A percentile compares a stretch with the other conserved stretches of the same genome.
Conservation (phyloP, 2,888 invertebrate genomes). For the Cantharis nigra region DNA sequence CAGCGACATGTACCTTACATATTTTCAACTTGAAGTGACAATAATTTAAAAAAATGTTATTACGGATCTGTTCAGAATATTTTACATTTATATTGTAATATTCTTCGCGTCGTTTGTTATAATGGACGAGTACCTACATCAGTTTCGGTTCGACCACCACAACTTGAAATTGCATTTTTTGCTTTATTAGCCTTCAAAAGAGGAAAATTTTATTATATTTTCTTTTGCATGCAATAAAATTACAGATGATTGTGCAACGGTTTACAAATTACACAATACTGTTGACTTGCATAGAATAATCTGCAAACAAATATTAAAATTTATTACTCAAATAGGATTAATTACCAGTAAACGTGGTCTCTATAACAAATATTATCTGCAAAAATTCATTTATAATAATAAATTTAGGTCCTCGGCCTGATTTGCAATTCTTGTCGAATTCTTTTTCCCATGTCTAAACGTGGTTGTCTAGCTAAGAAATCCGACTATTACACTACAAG, state of each 20-base stretch:
- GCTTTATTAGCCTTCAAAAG: not conserved
- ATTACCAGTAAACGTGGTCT: not conserved
- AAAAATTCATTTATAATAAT: no score
- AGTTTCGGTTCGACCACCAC: constrained; percentile 1
- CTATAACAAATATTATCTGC: no score
- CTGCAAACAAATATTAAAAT: not conserved
- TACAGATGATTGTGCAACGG: not conserved
- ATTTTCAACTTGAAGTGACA: not conserved
- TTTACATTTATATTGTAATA: constrained; percentile 2
- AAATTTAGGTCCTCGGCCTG: no score
- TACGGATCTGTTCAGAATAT: not conserved
- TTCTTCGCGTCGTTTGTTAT: constrained; percentile 1
- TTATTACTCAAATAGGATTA: not conserved
- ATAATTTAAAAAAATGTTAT: not conserved
- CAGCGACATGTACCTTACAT: no score
- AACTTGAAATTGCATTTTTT: not conserved
- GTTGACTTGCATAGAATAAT: not conserved
- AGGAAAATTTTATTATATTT: not conserved
- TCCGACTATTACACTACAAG: no score
- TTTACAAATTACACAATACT: not conserved
- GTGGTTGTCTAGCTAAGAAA: no score
- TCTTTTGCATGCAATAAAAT: not conserved
- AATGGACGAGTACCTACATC: not conserved
- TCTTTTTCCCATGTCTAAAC: no score
- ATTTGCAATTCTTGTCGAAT: no score